phyloP scores from a whole-genome alignment of 2,888 invertebrate species.

The Entomobrya multifasciata region DNA sequence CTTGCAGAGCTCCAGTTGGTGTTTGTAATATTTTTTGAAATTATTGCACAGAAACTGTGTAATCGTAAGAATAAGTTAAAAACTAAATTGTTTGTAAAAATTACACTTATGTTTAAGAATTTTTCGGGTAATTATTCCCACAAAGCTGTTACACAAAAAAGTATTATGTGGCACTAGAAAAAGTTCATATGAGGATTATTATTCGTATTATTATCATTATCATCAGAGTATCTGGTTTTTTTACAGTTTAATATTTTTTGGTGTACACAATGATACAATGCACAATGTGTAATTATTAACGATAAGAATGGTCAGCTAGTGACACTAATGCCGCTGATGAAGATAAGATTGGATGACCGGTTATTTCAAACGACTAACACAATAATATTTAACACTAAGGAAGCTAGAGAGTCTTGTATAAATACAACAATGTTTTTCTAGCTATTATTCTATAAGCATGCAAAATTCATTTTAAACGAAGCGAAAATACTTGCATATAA shows the following conservation, averaged over 20 bases:
- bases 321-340: constrained; percentile 58
- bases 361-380: constrained; percentile 32
- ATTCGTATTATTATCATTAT: constrained; percentile 13
- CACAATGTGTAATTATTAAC: constrained; percentile 51
- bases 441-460: background rate
- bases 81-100: too few relatives aligned
- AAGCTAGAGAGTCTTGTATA: too few relatives aligned
- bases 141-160: constrained; percentile 6
- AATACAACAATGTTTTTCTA: too few relatives aligned
- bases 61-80: too few relatives aligned
- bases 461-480: background rate
- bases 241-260: constrained; percentile 52
- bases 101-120: too few relatives aligned
- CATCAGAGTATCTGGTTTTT: background rate
- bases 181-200: constrained; percentile 36
- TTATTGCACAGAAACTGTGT: too few relatives aligned
- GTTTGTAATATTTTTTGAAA: too few relatives aligned
- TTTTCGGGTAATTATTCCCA: too few relatives aligned
- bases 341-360: constrained; percentile 32
- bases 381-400: background rate
- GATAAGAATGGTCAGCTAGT: constrained; percentile 42
- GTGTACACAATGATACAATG: constrained; percentile 25
- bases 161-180: constrained; percentile 15
- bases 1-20: constrained; percentile 7
- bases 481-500: background rate